Evolutionary conservation across 2,113 vertebrate genomes (phyloP).

Genomic region (Vulpes vulpes): DNA sequence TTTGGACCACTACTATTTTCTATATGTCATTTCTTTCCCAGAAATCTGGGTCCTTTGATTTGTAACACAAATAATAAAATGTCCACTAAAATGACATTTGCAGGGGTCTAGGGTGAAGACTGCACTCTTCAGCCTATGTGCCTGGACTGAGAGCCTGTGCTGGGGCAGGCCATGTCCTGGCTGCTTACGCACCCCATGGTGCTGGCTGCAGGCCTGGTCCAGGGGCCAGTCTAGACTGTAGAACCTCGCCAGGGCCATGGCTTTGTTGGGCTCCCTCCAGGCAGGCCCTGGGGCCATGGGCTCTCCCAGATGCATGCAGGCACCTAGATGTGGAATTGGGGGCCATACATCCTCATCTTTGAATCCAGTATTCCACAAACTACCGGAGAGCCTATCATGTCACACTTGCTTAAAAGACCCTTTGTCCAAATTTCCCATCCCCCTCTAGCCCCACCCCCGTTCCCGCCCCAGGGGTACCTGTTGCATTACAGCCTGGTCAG

Average conservation of each 20-base stretch:
- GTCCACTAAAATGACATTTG: neutral
- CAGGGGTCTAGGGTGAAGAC: neutral
- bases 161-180: neutral
- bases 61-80: neutral
- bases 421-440: neutral
- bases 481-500: neutral
- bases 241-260: neutral
- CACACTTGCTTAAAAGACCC: neutral
- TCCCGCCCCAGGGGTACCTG: rapidly evolving
- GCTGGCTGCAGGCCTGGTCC: neutral
- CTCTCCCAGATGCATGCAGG: neutral
- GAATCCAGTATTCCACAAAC: neutral
- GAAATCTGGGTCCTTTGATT: neutral
- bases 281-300: no score
- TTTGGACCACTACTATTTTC: neutral
- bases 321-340: neutral
- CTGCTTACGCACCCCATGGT: neutral
- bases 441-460: neutral
- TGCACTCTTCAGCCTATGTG: neutral
- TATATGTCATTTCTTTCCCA: neutral
- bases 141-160: neutral
- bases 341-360: neutral
- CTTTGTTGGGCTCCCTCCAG: neutral
- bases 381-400: neutral
- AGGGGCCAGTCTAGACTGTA: neutral